These are phyloP conservation scores for Odocoileus hemionus DNA, from an alignment of 2,113 vertebrate genomes.

Conservation along the genomic window DNA sequence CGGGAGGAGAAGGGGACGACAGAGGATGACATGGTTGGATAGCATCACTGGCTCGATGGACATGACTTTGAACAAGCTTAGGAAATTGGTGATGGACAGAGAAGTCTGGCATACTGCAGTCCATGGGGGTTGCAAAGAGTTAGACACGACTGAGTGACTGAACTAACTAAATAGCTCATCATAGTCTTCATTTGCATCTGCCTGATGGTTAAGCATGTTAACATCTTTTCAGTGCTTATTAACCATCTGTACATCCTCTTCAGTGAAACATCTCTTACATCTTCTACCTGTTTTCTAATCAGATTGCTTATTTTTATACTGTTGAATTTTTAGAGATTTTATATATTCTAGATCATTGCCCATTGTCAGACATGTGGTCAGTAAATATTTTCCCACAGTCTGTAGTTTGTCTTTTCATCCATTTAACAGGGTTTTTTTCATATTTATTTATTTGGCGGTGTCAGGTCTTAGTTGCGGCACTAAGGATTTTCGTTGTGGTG, in stretches of 20 bases:
- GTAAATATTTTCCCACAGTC: neutral
- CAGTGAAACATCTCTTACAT: neutral
- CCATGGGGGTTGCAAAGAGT: neutral
- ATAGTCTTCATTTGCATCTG: neutral
- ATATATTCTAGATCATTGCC: neutral
- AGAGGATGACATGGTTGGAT: neutral
- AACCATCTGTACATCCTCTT: neutral
- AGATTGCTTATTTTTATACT: neutral
- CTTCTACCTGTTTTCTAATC: neutral
- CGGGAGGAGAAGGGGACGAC: neutral
- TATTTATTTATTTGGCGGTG: neutral
- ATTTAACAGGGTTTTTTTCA: neutral
- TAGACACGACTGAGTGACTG: neutral
- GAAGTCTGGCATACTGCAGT: neutral
- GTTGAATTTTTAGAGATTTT: neutral
- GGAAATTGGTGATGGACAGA: neutral
- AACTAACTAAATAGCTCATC: neutral
- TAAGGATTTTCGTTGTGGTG: accelerated
- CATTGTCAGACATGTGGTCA: neutral
- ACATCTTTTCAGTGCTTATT: neutral
- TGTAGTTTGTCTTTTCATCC: neutral
- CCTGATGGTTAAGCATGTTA: neutral
- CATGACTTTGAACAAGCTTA: neutral
- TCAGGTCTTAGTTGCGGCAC: neutral
- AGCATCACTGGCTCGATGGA: neutral